These are phyloP conservation scores for Listronotus oregonensis DNA, from an alignment of 1,140 invertebrate species.

Conservation along the genomic window DNA sequence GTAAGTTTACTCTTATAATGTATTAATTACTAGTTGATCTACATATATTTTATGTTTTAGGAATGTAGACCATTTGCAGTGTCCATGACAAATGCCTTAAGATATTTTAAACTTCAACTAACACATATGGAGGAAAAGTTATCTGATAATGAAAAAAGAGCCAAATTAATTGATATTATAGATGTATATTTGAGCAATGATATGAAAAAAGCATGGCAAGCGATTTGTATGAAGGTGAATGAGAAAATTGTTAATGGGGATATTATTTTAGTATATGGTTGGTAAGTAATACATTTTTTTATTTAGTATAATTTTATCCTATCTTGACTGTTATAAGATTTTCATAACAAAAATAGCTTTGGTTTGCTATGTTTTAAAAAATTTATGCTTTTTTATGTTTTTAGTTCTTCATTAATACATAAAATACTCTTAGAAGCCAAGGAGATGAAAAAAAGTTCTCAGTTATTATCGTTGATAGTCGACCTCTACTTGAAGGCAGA, in stretches of 20 bases:
- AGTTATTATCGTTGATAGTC: slow-evolving; percentile 82
- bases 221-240: slow-evolving; percentile 77
- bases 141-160: slow-evolving; percentile 78
- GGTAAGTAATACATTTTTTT: slow-evolving; percentile 60
- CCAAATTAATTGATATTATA: slow-evolving; percentile 69
- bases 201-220: slow-evolving; percentile 80
- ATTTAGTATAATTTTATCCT: no score
- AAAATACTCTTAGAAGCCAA: slow-evolving; percentile 76
- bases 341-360: not conserved
- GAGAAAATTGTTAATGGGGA: slow-evolving; percentile 85
- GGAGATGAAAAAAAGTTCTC: slow-evolving; percentile 70
- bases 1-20: not conserved
- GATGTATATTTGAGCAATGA: slow-evolving; percentile 84
- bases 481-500: slow-evolving; percentile 77
- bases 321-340: no score
- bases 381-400: slow-evolving; percentile 45
- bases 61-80: slow-evolving; percentile 81
- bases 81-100: slow-evolving; percentile 89
- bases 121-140: slow-evolving; percentile 66
- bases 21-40: no score
- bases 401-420: slow-evolving; percentile 80
- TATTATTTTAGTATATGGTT: slow-evolving; percentile 89
- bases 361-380: not conserved
- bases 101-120: slow-evolving; percentile 72
- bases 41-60: not conserved